A percentile compares a stretch with the other conserved stretches of the same genome.
These are phyloP conservation scores for Rhagium mordax DNA, from an alignment of 2,888 invertebrate genomes.

Conservation along the genomic window DNA sequence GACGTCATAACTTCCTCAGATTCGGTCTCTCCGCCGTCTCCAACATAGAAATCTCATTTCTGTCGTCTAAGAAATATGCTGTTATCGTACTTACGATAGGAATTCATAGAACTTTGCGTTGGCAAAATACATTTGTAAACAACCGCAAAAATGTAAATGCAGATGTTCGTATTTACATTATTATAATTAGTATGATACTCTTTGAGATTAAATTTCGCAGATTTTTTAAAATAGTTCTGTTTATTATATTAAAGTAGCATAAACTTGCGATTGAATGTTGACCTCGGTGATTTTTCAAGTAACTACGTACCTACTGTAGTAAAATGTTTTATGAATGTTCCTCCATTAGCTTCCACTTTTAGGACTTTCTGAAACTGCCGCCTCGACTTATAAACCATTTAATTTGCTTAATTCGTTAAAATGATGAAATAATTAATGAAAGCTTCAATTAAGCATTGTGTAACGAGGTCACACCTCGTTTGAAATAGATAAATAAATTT, in stretches of 20 bases:
- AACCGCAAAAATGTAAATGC: conserved; percentile 27
- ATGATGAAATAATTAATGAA: conserved; percentile 18
- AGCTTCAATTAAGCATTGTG: conserved; percentile 22
- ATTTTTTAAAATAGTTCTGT: conserved; percentile 26
- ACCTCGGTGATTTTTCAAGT: neutral
- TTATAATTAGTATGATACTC: conserved; percentile 25
- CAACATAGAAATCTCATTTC: neutral
- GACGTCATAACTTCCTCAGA: too few species aligned
- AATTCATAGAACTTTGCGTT: conserved; percentile 35
- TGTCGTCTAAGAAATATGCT: conserved; percentile 25
- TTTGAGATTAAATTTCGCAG: conserved; percentile 26
- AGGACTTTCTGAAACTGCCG: neutral
- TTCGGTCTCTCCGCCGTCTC: too few species aligned
- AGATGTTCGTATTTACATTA: conserved; percentile 32
- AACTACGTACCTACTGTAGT: neutral
- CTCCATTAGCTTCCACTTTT: neutral
- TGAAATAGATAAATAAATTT: conserved; percentile 10
- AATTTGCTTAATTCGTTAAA: conserved; percentile 16
- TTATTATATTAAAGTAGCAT: neutral
- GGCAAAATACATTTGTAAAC: conserved; percentile 33
- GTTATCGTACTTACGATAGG: conserved; percentile 12
- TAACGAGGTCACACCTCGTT: conserved; percentile 19
- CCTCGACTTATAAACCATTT: neutral
- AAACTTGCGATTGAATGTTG: neutral
- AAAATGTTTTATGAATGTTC: neutral